A percentile compares a stretch with the other conserved stretches of the same genome.
These are phyloP conservation scores for Cryptocheilus praepositus DNA, from an alignment of 2,888 invertebrate genomes.

Conservation along the genomic window DNA sequence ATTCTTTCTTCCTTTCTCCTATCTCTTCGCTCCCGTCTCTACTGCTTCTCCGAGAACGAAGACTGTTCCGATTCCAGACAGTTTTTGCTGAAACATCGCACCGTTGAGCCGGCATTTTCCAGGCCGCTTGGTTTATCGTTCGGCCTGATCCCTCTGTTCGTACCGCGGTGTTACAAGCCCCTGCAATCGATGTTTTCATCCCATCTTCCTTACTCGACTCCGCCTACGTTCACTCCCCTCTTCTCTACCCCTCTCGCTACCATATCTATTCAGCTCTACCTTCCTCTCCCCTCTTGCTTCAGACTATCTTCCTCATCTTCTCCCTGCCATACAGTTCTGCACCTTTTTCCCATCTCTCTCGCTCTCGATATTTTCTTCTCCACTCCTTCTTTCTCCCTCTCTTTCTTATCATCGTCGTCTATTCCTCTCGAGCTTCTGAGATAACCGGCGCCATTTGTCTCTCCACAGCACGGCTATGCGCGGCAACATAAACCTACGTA, in stretches of 20 bases:
- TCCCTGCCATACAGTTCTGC: slow-evolving; percentile 18
- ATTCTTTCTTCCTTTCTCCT: slow-evolving; percentile 16
- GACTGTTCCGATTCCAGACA: slow-evolving; percentile 64
- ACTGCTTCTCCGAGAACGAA: slow-evolving; percentile 44
- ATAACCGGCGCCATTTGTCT: slow-evolving; percentile 64
- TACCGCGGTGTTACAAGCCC: slow-evolving; percentile 70
- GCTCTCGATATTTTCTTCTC: slow-evolving; percentile 34
- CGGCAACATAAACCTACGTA: slow-evolving; percentile 41
- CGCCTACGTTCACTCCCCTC: slow-evolving; percentile 16
- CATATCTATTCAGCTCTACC: slow-evolving; percentile 28
- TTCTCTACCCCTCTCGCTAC: slow-evolving; percentile 4
- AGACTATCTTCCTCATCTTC: slow-evolving; percentile 17
- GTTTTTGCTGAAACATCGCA: slow-evolving; percentile 71
- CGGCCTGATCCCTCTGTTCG: slow-evolving; percentile 67
- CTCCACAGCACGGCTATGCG: slow-evolving; percentile 41
- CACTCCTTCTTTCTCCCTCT: slow-evolving; percentile 2
- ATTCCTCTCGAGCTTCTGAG: slow-evolving; percentile 31
- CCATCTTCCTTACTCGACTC: slow-evolving; percentile 55
- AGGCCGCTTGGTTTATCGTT: slow-evolving; percentile 71
- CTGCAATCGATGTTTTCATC: slow-evolving; percentile 69
- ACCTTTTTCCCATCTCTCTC: slow-evolving; percentile 7
- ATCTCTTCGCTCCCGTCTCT: slow-evolving; percentile 9
- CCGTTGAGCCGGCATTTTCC: slow-evolving; percentile 72
- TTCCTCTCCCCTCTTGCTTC: no score
- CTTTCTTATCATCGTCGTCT: slow-evolving; percentile 4